Base-by-base conservation (phyloP, 2,797 vertebrate species). In the Pogoniulus pusillus region DNA sequence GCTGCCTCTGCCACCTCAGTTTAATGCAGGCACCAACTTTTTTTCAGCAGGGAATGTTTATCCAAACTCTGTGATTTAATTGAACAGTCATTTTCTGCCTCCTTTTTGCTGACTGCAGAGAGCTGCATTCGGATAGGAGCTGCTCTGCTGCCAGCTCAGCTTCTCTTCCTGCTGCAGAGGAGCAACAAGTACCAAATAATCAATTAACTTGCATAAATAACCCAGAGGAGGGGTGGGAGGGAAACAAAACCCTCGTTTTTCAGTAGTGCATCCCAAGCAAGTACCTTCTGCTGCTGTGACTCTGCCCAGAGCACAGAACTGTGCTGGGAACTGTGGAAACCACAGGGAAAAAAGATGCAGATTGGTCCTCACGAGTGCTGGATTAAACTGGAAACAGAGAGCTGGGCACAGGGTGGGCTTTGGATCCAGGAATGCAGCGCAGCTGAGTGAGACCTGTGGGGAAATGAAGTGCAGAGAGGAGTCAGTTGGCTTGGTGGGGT, bases 41-140 rank as follows among this genome's bases (percentile, higher is more conserved):
- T 79, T 51, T 71, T 73, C 72, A 73, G 89, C 75, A 79, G 84
- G 81, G 60, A 94, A 37, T 22, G 1, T 91, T 91, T 88, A 88
- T 26, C 85, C 83, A 57, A 83, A 92, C 73, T 64, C 51, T 1
- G 60, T 60, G 85, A 55, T 94, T 89, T 90, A 86, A 84, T 29
- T 35, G 87, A 95, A 58, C 62, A 86, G 92, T 65, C 91, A 20
- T 86, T 93, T 93, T 77, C 93, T 32, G 82, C 78, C 69, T 16
- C 16, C 37, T 65, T 92, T 95, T 89, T 86, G 87, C 91, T 93
- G 94, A 88, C 54, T 82, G 68, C 87, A 65, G 78, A 85, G 12
- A 82, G 92, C 80, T 54, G 77, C 41, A 2, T 55, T 82, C 16
- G 78, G 64, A 47, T 15, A 27, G 2, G 2, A 82, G 78, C 65